Evolutionary conservation across 2,888 invertebrate species (phyloP).

Genomic region (Morpho helenor): DNA sequence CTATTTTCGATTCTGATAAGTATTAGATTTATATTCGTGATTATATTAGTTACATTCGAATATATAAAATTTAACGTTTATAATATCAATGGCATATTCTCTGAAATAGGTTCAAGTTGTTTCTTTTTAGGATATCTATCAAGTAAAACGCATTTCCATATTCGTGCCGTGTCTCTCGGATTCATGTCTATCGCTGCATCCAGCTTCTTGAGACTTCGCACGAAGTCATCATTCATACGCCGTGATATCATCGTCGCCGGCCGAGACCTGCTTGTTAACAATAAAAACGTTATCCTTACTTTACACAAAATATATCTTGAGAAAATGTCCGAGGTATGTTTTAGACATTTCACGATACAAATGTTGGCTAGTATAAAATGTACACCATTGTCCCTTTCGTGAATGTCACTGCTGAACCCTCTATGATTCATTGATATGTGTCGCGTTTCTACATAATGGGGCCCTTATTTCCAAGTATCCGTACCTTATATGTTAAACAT

Average conservation of each 20-base stretch:
- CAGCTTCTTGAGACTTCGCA: slow-evolving; percentile 71
- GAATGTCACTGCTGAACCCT: slow-evolving; percentile 25
- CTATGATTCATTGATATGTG: slow-evolving; percentile 27
- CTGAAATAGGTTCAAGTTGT: slow-evolving; percentile 15
- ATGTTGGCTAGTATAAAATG: slow-evolving; percentile 14
- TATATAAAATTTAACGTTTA: too few relatives aligned
- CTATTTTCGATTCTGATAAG: too few relatives aligned
- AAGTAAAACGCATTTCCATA: slow-evolving; percentile 53
- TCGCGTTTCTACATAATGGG: slow-evolving; percentile 22
- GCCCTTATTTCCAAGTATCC: slow-evolving; percentile 21
- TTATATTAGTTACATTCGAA: too few relatives aligned
- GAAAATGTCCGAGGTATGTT: slow-evolving; percentile 47
- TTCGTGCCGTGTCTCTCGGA: slow-evolving; percentile 66
- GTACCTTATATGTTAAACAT: slow-evolving; percentile 24
- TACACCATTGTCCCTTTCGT: slow-evolving; percentile 15
- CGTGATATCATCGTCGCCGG: slow-evolving; percentile 75
- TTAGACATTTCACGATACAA: slow-evolving; percentile 22
- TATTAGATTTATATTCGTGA: too few relatives aligned
- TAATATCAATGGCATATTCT: slow-evolving; percentile 1
- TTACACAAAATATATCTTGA: slow-evolving; percentile 67
- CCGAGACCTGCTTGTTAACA: slow-evolving; percentile 75
- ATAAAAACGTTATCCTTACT: slow-evolving; percentile 75
- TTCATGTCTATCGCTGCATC: slow-evolving; percentile 56
- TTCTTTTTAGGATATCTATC: slow-evolving; percentile 28
- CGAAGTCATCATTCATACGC: slow-evolving; percentile 79